Base-by-base conservation (phyloP, 1,140 invertebrate genomes). In the Triops cancriformis region DNA sequence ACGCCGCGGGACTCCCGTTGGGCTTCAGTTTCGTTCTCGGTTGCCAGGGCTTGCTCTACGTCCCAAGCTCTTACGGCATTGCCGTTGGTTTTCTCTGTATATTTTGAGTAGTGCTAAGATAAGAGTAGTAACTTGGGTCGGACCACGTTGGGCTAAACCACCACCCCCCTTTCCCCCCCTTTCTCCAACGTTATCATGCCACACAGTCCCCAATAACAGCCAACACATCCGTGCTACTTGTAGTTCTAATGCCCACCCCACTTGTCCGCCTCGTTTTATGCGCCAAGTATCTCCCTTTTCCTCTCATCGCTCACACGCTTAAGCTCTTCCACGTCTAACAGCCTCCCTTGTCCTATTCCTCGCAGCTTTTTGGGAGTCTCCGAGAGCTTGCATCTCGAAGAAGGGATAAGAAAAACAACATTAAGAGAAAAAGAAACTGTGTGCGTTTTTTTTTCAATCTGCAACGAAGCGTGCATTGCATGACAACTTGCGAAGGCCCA, bases 401-500 rank as follows among this genome's bases (percentile, higher is more conserved):
- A 14, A 18, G 6, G 14, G n/a, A 0, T n/a, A 23, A 64, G 23
- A 64, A 64, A 23, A 64, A 64, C 9, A 64, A 64, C 14, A 64
- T 18, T 5, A 23, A 64, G 18, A 64, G 10, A 64, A 64, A 64
- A 64, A 64, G n/a, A 64, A n/a, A 64, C 1, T 14, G 4, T 14
- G 9, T 64, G 45, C 3, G 14, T 64, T 64, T 64, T 45, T 45
- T 45, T 64, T 64, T 64, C 51, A 64, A 64, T 64, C 14, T 64
- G 51, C 51, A 64, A 23, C 51, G 23, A 23, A 64, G 51, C 51
- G 51, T 64, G 51, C 51, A 64, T 64, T n/a, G 51, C 51, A 64
- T 64, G 51, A 64, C 51, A 64, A 64, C 51, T 64, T 64, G 51
- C 51, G 23, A 64, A 64, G 51, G 51, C 51, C 51, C 51, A 64